Conservation (phyloP, 2,113 vertebrate species). For the Apeltes quadracus region DNA sequence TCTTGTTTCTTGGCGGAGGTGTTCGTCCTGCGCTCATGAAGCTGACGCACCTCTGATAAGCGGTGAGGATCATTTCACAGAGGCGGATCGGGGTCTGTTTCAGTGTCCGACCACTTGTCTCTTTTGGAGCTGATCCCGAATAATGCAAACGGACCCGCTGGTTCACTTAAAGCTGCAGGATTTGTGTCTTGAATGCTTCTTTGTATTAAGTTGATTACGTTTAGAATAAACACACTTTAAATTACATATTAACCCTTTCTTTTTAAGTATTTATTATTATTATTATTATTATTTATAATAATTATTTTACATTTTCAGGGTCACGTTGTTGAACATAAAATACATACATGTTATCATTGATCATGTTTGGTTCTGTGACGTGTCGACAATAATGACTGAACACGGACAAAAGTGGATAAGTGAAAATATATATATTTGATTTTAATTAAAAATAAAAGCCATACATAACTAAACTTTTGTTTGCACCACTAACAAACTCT, state of each 20-base stretch:
- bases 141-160: constrained; percentile 9
- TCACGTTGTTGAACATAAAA: neutral
- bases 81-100: constrained; percentile 69
- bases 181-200: neutral
- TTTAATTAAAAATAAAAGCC: neutral
- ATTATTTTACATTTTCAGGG: neutral
- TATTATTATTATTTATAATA: no score
- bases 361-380: neutral
- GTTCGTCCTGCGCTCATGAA: constrained; percentile 46
- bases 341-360: neutral
- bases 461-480: neutral
- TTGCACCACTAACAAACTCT: neutral
- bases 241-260: neutral
- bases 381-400: neutral
- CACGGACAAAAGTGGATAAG: neutral
- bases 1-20: constrained; percentile 82
- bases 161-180: neutral
- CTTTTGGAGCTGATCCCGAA: constrained; percentile 25
- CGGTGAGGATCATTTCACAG: constrained; percentile 75
- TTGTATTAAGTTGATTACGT: neutral
- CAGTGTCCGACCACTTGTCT: constrained; percentile 40
- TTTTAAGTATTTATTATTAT: neutral
- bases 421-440: neutral
- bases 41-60: constrained; percentile 61
- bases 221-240: neutral